Conservation (phyloP, 2,113 vertebrate species). For the Paratilapia polleni region DNA sequence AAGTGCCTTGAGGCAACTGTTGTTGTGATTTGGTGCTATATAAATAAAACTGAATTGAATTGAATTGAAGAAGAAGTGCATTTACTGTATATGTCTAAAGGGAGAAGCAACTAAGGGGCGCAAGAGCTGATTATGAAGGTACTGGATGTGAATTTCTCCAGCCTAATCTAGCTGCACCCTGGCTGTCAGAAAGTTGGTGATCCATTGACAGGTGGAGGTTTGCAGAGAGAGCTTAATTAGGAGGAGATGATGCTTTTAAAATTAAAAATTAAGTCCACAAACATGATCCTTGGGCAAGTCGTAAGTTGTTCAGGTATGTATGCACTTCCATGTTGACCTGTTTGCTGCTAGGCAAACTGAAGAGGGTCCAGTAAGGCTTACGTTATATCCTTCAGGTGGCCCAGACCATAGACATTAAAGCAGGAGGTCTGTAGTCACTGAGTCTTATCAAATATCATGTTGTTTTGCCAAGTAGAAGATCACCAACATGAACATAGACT, state of each 20-base stretch:
- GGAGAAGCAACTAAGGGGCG: background rate
- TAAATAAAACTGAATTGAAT: too few relatives aligned
- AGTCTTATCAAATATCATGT: background rate
- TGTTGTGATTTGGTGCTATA: too few relatives aligned
- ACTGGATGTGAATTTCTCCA: background rate
- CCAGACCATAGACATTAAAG: background rate
- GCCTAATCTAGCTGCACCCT: background rate
- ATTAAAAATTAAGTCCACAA: too few relatives aligned
- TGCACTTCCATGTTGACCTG: background rate
- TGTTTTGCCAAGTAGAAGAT: background rate
- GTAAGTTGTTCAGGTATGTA: background rate
- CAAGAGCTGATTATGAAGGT: background rate
- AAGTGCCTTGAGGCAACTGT: too few relatives aligned
- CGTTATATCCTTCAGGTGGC: background rate
- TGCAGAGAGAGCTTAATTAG: background rate
- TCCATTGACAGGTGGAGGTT: background rate
- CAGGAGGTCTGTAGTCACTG: background rate
- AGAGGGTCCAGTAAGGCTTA: background rate
- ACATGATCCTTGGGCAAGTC: too few relatives aligned
- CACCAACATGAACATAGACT: background rate
- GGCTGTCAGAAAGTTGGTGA: background rate
- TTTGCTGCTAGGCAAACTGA: background rate
- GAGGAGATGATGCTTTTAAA: background rate
- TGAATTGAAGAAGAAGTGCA: background rate
- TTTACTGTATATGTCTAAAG: background rate